Evolutionary conservation across 2,113 vertebrate species (phyloP), one percentile per base, ranked within the genome.

Genomic region (Smithornis capensis): DNA sequence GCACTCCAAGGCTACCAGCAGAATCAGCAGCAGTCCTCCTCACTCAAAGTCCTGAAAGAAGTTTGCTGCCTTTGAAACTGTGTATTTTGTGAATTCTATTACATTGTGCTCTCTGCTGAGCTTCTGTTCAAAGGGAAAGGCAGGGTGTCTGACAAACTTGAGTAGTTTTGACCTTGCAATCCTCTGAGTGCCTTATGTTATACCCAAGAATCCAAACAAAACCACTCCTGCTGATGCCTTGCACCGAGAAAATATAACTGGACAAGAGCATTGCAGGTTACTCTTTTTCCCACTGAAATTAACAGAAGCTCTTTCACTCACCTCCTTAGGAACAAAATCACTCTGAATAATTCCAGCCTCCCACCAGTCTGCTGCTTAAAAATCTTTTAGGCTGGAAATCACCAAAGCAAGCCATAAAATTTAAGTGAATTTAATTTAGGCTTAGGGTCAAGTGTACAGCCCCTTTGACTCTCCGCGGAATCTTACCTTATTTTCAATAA

Each of bases 301-400:
- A 70, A n/a, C 21, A 22, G 49, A 52, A 89, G 80, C 49, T 95
- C 87, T 82, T 81, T 56, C 60, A 40, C 81, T 92, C 45, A 50
- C 55, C 64, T 80, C 73, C 80, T 42, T 8, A 55, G 76, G 89
- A 94, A 93, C 55, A 86, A 90, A 88, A 67, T n/a, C 53, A 40
- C 77, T 82, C 74, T 87, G 82, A 82, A 50, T 76, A 87, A 96
- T 87, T 87, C 90, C 89, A 92, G 38, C 93, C 76, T 81, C 87
- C 91, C 69, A 95, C 68, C 60, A 86, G 86, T 74, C 80, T 89
- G 68, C 64, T 93, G 79, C 64, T 96, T 55, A 83, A 69, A 93
- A 93, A 38, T 59, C 47, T 42, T 80, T 82, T 11, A 31, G 56
- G 60, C 29, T 52, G 50, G 59, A 67, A 88, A 91, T 83, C 75